phyloP scores from a whole-genome alignment of 2,888 invertebrate genomes.

The Gordius sp. region DNA sequence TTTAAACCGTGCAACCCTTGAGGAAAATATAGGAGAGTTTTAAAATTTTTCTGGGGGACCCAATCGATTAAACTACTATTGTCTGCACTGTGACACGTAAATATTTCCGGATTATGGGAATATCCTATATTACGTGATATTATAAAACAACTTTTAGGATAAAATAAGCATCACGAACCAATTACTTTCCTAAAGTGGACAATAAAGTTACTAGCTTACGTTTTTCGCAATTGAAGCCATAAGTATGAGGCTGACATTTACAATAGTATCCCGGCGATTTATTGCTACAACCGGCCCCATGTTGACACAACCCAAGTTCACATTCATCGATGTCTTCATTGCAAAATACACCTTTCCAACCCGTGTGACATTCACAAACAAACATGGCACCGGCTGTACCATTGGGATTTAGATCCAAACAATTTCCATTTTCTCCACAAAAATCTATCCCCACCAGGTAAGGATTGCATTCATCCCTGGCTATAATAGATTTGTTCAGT shows the following conservation, averaged over 20 bases:
- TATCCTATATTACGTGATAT: background rate
- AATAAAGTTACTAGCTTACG: background rate
- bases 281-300: background rate
- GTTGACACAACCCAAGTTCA: background rate
- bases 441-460: slow-evolving; percentile 3
- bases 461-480: background rate
- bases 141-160: background rate
- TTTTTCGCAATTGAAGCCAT: slow-evolving; percentile 11
- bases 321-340: slow-evolving; percentile 8
- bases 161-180: no score
- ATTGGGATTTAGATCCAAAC: slow-evolving; percentile 1
- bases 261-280: background rate
- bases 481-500: background rate
- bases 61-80: background rate
- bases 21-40: background rate
- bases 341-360: slow-evolving; percentile 8
- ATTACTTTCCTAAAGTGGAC: background rate
- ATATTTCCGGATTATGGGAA: slow-evolving; percentile 9
- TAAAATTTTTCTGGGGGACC: slow-evolving; percentile 7
- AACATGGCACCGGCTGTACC: background rate
- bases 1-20: no score
- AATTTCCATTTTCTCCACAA: slow-evolving; percentile 6
- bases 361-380: slow-evolving; percentile 12
- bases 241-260: background rate
- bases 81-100: background rate